Evolutionary conservation across 1,140 invertebrate genomes (phyloP).

Genomic region (Eurosta solidaginis): DNA sequence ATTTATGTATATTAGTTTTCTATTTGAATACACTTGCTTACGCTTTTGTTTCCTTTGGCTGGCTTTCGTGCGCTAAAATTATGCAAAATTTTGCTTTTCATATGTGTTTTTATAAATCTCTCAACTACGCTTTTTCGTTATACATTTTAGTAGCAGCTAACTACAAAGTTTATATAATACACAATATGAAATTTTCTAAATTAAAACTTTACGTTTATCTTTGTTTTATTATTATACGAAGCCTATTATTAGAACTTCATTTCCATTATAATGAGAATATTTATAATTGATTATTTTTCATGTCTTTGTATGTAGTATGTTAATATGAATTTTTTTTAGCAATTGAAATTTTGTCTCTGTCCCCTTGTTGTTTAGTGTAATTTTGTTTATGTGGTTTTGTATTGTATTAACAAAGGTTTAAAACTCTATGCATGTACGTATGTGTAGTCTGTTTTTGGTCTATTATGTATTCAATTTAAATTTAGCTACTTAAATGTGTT

Average conservation of each 20-base stretch:
- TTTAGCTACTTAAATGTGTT: background rate
- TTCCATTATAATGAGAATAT: background rate
- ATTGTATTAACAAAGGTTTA: no score
- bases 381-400: no score
- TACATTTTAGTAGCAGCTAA: background rate
- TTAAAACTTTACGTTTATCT: constrained; percentile 8
- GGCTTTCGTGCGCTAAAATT: background rate
- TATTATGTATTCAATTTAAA: background rate
- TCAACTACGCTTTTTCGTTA: background rate
- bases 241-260: constrained; percentile 3
- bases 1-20: no score
- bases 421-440: background rate
- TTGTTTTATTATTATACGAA: background rate
- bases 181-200: constrained; percentile 27
- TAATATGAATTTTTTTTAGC: background rate
- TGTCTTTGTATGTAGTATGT: no score
- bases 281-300: constrained; percentile 13
- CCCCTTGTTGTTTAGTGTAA: no score
- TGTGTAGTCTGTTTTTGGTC: background rate
- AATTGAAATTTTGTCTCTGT: no score
- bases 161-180: background rate
- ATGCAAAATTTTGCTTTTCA: constrained; percentile 11
- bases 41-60: no score
- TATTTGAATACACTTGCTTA: no score
- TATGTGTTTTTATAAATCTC: background rate